phyloP scores from a whole-genome alignment of 2,888 invertebrate species.

The Melinaea menophilus region DNA sequence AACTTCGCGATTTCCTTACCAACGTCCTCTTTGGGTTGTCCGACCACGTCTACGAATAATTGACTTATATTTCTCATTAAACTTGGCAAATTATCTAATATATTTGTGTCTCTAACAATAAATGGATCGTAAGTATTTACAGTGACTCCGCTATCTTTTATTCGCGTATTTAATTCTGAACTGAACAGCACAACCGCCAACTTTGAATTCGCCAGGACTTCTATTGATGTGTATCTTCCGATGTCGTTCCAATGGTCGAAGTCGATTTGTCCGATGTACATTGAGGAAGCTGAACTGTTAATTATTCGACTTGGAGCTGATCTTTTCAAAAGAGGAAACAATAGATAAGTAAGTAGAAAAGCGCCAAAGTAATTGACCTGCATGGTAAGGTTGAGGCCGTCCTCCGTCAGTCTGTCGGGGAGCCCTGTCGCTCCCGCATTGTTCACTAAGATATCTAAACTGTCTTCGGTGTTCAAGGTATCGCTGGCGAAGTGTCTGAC shows the following conservation, averaged over 20 bases:
- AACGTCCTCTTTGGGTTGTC: conserved; percentile 57
- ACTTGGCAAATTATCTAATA: conserved; percentile 47
- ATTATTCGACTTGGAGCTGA: conserved; percentile 80
- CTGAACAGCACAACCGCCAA: conserved; percentile 81
- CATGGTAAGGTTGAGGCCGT: conserved; percentile 81
- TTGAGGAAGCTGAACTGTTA: conserved; percentile 80
- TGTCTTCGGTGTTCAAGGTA: conserved; percentile 54
- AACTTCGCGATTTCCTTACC: conserved; percentile 56
- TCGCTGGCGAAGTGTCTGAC: conserved; percentile 75
- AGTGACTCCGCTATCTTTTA: conserved; percentile 79
- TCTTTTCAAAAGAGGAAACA: conserved; percentile 73
- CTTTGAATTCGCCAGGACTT: conserved; percentile 67
- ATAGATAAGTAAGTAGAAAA: conserved; percentile 83
- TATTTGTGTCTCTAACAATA: conserved; percentile 55
- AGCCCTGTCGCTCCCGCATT: conserved; percentile 76
- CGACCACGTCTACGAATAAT: conserved; percentile 50
- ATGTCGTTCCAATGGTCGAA: conserved; percentile 62
- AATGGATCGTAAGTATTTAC: conserved; percentile 81
- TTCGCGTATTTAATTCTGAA: conserved; percentile 73
- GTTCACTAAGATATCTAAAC: conserved; percentile 75
- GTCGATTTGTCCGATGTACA: conserved; percentile 66
- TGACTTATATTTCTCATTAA: conserved; percentile 41
- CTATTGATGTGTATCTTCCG: conserved; percentile 48
- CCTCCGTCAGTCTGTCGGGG: conserved; percentile 73
- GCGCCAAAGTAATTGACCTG: conserved; percentile 85